These are phyloP conservation scores for Phymorhynchus buccinoides DNA, from an alignment of 1,140 invertebrate genomes.

Conservation along the genomic window DNA sequence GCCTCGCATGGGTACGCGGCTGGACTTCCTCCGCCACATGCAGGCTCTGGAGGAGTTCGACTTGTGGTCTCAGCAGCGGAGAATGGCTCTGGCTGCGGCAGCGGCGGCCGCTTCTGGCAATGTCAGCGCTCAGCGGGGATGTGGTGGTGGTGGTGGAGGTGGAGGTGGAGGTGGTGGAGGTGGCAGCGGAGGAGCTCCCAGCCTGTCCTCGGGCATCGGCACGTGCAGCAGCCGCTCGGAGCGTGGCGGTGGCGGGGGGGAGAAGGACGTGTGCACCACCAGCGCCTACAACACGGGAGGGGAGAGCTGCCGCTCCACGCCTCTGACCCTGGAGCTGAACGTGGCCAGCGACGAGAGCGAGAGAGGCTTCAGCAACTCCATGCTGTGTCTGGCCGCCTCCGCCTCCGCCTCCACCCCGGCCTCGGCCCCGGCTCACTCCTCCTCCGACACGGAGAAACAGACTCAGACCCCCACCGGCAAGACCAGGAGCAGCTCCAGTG, in stretches of 20 bases:
- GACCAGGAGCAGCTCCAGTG: conserved; percentile 33
- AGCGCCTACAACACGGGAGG: conserved; percentile 85
- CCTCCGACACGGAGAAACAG: conserved; percentile 68
- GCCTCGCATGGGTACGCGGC: conserved; percentile 76
- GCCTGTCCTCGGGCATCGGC: conserved; percentile 27
- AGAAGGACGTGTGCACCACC: conserved; percentile 60
- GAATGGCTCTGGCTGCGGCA: conserved; percentile 26
- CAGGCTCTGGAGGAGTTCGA: conserved; percentile 49
- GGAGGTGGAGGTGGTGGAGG: no score
- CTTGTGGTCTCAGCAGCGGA: conserved; percentile 35
- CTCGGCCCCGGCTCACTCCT: conserved; percentile 48
- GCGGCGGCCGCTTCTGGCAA: background rate
- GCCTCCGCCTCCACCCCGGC: background rate
- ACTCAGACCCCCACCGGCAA: conserved; percentile 66
- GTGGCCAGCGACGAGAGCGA: conserved; percentile 68
- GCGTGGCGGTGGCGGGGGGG: no score
- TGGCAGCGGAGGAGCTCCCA: background rate
- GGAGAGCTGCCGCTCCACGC: conserved; percentile 82
- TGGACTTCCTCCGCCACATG: conserved; percentile 70
- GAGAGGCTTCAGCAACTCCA: conserved; percentile 68
- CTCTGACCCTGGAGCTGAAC: conserved; percentile 77
- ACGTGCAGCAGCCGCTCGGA: conserved; percentile 45
- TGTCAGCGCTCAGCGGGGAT: background rate
- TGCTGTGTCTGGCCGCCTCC: conserved; percentile 67
- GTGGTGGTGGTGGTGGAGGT: background rate